Percentiles rank a stretch among this genome's conserved stretches.
Evolutionary conservation across 1,140 invertebrate genomes (phyloP).

Genomic region (Calephelis virginiensis): DNA sequence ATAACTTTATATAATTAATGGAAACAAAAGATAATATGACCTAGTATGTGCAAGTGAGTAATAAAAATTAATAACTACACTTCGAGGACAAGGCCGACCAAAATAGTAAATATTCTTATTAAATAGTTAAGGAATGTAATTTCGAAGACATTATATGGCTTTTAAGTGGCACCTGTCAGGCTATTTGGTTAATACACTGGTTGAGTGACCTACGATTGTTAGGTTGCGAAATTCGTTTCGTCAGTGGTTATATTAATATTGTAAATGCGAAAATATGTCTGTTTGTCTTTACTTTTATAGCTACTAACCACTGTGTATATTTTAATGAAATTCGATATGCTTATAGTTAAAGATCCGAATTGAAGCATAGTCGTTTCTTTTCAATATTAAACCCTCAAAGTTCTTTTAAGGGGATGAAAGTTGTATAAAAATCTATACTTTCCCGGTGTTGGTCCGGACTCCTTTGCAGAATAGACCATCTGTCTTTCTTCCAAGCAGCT

Average conservation of each 20-base stretch:
- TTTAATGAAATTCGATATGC: too few species aligned
- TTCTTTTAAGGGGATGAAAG: too few species aligned
- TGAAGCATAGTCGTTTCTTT: too few species aligned
- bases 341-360: too few species aligned
- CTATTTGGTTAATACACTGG: slow-evolving; percentile 5
- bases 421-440: too few species aligned
- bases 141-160: background rate
- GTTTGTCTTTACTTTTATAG: too few species aligned
- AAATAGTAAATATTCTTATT: background rate
- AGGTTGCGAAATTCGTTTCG: background rate
- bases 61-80: background rate
- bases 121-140: slow-evolving; percentile 8
- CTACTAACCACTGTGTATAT: too few species aligned
- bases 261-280: too few species aligned
- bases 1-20: slow-evolving; percentile 1
- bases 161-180: slow-evolving; percentile 7
- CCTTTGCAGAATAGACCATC: too few species aligned
- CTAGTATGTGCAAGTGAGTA: background rate
- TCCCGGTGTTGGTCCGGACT: too few species aligned
- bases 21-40: slow-evolving; percentile 5
- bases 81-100: slow-evolving; percentile 6
- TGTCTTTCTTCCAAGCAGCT: too few species aligned
- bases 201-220: slow-evolving; percentile 1
- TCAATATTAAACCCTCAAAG: too few species aligned
- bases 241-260: background rate